Conservation (phyloP, 2,113 vertebrate genomes). For the Seriola dumerili region DNA sequence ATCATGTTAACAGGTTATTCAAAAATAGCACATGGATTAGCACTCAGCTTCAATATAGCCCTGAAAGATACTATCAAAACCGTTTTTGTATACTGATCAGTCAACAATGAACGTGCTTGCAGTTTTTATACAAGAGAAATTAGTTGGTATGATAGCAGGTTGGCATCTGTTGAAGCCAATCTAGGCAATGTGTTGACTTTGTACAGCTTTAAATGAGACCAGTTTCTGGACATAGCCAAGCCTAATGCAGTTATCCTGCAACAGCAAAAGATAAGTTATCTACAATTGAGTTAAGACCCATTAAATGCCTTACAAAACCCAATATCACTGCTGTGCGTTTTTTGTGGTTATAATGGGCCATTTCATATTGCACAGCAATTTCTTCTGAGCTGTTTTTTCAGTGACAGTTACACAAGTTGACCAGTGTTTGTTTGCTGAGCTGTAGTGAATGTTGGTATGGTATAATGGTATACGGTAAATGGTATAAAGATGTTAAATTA, state of each 20-base stretch:
- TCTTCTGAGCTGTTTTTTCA: background rate
- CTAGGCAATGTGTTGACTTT: slow-evolving; percentile 13
- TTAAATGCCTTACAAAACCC: slow-evolving; percentile 38
- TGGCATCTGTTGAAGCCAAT: slow-evolving; percentile 6
- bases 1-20: background rate
- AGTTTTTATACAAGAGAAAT: background rate
- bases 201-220: slow-evolving; percentile 21
- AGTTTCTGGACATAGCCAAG: background rate
- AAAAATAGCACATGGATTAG: background rate
- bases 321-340: slow-evolving; percentile 36
- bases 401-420: slow-evolving; percentile 21
- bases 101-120: background rate
- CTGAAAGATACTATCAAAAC: background rate
- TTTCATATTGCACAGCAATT: slow-evolving; percentile 22
- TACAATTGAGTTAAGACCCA: slow-evolving; percentile 33
- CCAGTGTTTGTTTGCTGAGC: slow-evolving; percentile 36
- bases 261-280: slow-evolving; percentile 29
- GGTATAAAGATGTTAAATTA: slow-evolving; percentile 26
- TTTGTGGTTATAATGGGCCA: slow-evolving; percentile 37
- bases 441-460: slow-evolving; percentile 4
- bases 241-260: slow-evolving; percentile 43
- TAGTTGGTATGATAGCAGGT: background rate
- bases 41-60: background rate
- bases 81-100: background rate
- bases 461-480: background rate